Percentiles rank a stretch among this genome's conserved stretches.
These are phyloP conservation scores for Polypedilum pembai DNA, from an alignment of 1,140 invertebrate species.

Conservation along the genomic window DNA sequence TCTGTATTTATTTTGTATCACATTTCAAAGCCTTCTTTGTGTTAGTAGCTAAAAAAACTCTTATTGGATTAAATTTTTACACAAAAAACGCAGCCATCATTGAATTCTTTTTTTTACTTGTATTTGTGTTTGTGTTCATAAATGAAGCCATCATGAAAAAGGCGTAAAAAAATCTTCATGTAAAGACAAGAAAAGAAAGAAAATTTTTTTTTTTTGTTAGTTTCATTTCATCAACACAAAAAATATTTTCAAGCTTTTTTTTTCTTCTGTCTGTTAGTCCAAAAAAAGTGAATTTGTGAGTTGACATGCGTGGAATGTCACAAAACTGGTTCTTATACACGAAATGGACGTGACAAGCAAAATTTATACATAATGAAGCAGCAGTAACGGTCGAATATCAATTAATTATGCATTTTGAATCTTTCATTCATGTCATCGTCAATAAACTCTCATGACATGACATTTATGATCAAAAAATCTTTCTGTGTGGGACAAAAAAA, in stretches of 20 bases:
- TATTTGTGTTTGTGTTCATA: background rate
- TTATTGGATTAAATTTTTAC: slow-evolving; percentile 6
- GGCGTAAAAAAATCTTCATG: slow-evolving; percentile 17
- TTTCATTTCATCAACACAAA: background rate
- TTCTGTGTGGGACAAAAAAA: background rate
- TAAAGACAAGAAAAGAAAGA: background rate
- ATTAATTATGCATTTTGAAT: slow-evolving; percentile 16
- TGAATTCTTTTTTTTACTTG: background rate
- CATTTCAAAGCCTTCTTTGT: background rate
- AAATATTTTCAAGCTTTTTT: background rate
- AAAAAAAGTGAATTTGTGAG: background rate
- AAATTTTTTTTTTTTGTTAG: background rate
- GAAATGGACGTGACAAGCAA: slow-evolving; percentile 8
- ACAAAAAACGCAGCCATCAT: background rate
- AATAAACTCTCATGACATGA: slow-evolving; percentile 1
- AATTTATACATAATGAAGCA: background rate
- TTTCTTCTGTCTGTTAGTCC: background rate
- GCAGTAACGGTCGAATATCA: background rate
- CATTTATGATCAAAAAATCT: background rate
- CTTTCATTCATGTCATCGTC: background rate
- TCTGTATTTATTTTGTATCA: background rate
- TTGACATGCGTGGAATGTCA: slow-evolving; percentile 23
- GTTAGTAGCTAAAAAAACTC: background rate
- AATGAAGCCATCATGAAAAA: slow-evolving; percentile 26
- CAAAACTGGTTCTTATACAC: slow-evolving; percentile 10